Conservation (phyloP, 2,888 invertebrate genomes). For the Laothoe populi region DNA sequence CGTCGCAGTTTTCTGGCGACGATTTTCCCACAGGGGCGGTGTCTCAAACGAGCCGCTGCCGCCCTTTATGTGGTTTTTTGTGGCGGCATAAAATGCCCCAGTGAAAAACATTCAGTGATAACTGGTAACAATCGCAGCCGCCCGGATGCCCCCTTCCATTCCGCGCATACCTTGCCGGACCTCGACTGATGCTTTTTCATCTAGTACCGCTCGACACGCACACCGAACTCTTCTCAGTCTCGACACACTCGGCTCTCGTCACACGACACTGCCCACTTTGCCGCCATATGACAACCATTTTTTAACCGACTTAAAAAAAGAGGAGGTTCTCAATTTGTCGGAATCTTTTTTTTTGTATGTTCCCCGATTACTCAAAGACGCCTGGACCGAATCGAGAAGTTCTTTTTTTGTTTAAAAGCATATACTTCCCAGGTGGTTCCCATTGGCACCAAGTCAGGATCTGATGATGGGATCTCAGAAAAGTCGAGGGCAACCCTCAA, state of each 20-base stretch:
- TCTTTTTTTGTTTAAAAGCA: too few relatives aligned
- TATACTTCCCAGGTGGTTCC: too few relatives aligned
- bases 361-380: too few relatives aligned
- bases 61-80: slow-evolving; percentile 84
- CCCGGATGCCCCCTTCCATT: slow-evolving; percentile 82
- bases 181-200: slow-evolving; percentile 79
- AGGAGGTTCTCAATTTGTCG: too few relatives aligned
- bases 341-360: too few relatives aligned
- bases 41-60: slow-evolving; percentile 82
- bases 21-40: slow-evolving; percentile 84
- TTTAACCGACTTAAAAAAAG: too few relatives aligned
- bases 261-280: slow-evolving; percentile 23
- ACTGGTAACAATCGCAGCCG: slow-evolving; percentile 84
- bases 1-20: slow-evolving; percentile 83
- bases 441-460: too few relatives aligned
- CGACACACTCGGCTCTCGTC: slow-evolving; percentile 40
- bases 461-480: too few relatives aligned
- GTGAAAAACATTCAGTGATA: slow-evolving; percentile 85
- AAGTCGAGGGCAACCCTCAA: too few relatives aligned
- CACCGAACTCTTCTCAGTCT: slow-evolving; percentile 57
- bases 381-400: too few relatives aligned
- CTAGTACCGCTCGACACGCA: slow-evolving; percentile 60
- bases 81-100: slow-evolving; percentile 80
- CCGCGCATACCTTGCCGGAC: slow-evolving; percentile 78
- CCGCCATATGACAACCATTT: slow-evolving; percentile 7